Evolutionary conservation across 1,140 invertebrate genomes (phyloP), one percentile per base, ranked within the genome.

Genomic region (Halyomorpha halys): DNA sequence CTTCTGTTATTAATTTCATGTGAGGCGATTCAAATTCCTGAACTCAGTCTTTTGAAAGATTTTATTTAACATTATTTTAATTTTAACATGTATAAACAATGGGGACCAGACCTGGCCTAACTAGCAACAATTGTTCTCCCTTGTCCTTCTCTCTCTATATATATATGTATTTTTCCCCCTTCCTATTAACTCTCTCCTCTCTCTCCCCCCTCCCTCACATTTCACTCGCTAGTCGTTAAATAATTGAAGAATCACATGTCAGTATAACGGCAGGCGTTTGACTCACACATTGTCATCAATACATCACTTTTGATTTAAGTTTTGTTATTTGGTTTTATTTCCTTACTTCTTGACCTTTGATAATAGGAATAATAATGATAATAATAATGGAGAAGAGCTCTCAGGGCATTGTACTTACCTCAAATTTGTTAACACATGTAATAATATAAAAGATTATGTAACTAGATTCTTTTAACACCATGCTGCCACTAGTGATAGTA

Each of bases 101-200:
- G 63, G 65, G 56, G 65, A 66, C 54, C 56, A 62, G 39, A 60
- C 45, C 62, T 53, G 60, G 65, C 65, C 65, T 66, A 63, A 62
- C 27, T 63, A 56, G 54, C 44, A 45, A 30, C 16, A 44, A 64
- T 25, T 51, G 64, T 45, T 45, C 64, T 53, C 27, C 60, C 65
- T 54, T 47, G 59, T 59, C 64, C 44, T 30, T 45, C 39, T 25
- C 19, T 59, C 25, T 34, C 16, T 34, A 5, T 25, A 53, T 53
- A 25, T 53, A 53, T 21, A 25, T 53, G 34, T 39, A 39, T 39
- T 39, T 39, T 13, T 9, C 34, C 34, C 34, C 34, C 34, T 51
- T n/a, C 49, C 49, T 51, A n/a, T 51, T 23, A 6, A 18, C 49
- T n/a, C 21, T 45, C 59, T 53, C 27, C 60, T 25, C 44, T 19